Evolutionary conservation across 1,140 invertebrate species (phyloP), one percentile per base, ranked within the genome.

Genomic region (Camponotus floridanus): DNA sequence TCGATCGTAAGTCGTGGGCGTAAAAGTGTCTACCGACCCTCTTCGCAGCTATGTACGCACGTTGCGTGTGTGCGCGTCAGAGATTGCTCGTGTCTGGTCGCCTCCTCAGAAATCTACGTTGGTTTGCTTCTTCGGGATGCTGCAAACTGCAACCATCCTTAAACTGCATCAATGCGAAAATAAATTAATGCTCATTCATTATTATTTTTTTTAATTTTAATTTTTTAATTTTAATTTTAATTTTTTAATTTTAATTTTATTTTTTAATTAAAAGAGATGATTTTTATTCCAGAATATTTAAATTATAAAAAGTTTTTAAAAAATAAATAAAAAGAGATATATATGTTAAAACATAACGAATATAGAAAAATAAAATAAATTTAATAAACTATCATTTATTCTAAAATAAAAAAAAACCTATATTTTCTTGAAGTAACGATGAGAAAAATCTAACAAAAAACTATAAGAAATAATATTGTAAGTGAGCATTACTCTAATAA

Each of bases 1-100:
- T 18, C 55, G 79, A 39, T 62, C 76, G 59, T 62, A 59, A 73
- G 59, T 86, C 55, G 84, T 86, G 55, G 76, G 84, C 62, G 84
- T 85, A 70, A 79, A 79, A 85, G 51, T 45, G 33, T n/a, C 74
- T 70, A 85, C 74, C 26, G 73, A 51, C 15, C 51, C 74, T 2
- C 8, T 45, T 59, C 13, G 51, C 51, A 62, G 62, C 18, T 70
- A 13, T 51, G 33, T 48, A 57, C 70, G 85, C 61, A 45, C 13
- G 36, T 76, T 76, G 85, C 45, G 62, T 48, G 39, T 48, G n/a
- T 48, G 39, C 51, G 15, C 42, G 55, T 36, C 15, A 31, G n/a
- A 76, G 36, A 42, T 26, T 18, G 31, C 55, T 39, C 36, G 36
- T 26, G 36, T 39, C 73, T 26, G 13, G 15, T 76, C 33, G 4